Evolutionary conservation across 2,888 invertebrate genomes (phyloP), one percentile per base, ranked within the genome.

Genomic region (Drosophila atroscutellata): DNA sequence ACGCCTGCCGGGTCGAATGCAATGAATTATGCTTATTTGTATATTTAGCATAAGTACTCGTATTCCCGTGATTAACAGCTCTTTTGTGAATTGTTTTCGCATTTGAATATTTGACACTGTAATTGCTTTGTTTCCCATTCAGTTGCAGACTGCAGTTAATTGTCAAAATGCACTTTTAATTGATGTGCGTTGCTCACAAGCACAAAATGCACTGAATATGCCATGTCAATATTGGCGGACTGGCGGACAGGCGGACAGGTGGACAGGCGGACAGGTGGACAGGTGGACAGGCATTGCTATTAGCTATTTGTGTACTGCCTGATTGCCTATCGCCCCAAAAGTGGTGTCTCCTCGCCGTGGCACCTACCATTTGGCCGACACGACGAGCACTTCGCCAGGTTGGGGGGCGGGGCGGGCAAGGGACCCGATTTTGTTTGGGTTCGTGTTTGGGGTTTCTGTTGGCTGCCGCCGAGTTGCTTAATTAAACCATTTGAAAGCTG

Each of bases 401-500:
- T 8, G 8, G 30, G 30, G 30, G 30, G 9, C 13, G 13, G 6
- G 9, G 20, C n/a, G 2, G 9, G 24, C 9, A 7, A 28, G 8
- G 50, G 18, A 24, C 13, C 15, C 15, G 15, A 37, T 26, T 56
- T 56, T 28, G 20, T 55, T 52, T 39, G 52, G 60, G 39, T 58
- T 51, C 32, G 45, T 32, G 37, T 60, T 45, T 20, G 37, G 71
- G 60, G 45, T 37, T 60, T 50, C 54, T 24, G 54, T 37, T 55
- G 26, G 20, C 36, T 55, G 20, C 20, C 39, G 20, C 49, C 37
- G 11, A 47, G 54, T 57, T 79, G 79, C 65, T 80, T 81, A 81
- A 81, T 81, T 81, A 81, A 81, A 85, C 80, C 85, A 80, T 85
- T 82, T 85, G 71, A 71, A 78, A 80, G 76, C 71, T 80, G 71